Conservation (phyloP, 2,113 vertebrate species). For the Scopus umbretta region DNA sequence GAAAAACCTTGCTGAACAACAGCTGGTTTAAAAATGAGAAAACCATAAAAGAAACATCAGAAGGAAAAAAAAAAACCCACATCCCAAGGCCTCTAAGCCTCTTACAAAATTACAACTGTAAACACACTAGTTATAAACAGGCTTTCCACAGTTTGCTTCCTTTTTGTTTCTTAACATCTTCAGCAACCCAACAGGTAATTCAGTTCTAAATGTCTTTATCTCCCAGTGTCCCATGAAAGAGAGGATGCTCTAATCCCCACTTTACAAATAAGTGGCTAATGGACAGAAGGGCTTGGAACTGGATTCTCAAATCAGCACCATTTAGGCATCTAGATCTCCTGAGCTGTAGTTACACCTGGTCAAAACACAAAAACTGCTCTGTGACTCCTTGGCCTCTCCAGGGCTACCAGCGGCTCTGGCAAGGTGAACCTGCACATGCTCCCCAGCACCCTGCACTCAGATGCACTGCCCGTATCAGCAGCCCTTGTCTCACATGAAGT, state of each 20-base stretch:
- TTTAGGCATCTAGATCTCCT: background rate
- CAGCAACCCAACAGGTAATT: background rate
- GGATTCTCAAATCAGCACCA: background rate
- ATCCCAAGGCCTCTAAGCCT: background rate
- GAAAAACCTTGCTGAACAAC: background rate
- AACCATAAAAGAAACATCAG: background rate
- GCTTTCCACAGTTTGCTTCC: background rate
- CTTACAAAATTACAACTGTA: background rate
- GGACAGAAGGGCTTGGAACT: background rate
- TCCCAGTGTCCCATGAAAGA: background rate
- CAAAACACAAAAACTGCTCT: background rate
- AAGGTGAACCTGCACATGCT: background rate
- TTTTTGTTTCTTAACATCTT: background rate
- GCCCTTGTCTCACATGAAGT: background rate
- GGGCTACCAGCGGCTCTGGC: background rate
- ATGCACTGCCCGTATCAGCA: accelerated
- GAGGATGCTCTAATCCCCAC: background rate
- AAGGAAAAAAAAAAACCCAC: background rate
- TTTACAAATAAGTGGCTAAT: background rate
- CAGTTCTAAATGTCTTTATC: background rate
- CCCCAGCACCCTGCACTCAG: background rate
- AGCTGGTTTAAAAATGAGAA: background rate
- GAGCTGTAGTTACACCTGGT: background rate
- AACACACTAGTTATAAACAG: background rate
- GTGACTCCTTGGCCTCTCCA: background rate